Evolutionary conservation across 2,113 vertebrate species (phyloP), one percentile per base, ranked within the genome.

Genomic region (Gallinago paraguaiae): DNA sequence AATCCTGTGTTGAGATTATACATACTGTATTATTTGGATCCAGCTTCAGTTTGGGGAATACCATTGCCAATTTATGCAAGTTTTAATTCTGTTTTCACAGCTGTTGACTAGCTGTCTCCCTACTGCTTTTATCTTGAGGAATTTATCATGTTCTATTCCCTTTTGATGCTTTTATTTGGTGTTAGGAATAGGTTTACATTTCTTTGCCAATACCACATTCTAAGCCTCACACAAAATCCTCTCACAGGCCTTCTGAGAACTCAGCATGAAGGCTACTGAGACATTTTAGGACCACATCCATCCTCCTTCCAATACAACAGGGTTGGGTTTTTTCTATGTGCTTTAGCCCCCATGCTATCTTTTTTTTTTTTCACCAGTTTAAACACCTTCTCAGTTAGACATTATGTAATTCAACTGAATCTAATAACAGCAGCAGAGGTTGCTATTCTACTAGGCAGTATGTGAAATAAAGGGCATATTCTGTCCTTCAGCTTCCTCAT

Each of bases 31-130:
- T 90, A 90, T 71, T 94, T 95, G 63, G 69, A 95, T 78, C 94
- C 92, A 85, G n/a, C 64, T 95, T 90, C 51, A 48, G 24, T 69
- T 93, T 95, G 64, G 78, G 68, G 78, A 95, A 90, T 39, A 78
- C 13, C 5, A 17, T 89, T 90, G 95, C 22, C n/a, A 83, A 91
- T 96, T 97, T 96, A 86, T 74, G 59, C 56, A 96, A 68, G 41
- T 87, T 94, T 95, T 85, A 96, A 88, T 94, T 94, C 93, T 88
- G 31, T 92, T 95, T 93, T 88, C 71, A 82, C 95, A 97, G 69
- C 63, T 96, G 75, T 95, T 95, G 76, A 90, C 90, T 63, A 86
- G 59, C 39, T 96, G 76, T 92, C 35, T 91, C 43, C 43, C 35
- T 84, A 51, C 56, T 65, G 45, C 59, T 91, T 84, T 75, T 95